Percentiles rank a stretch among this genome's conserved stretches.
Conservation (phyloP, 2,888 invertebrate species). For the Clanis bilineata region DNA sequence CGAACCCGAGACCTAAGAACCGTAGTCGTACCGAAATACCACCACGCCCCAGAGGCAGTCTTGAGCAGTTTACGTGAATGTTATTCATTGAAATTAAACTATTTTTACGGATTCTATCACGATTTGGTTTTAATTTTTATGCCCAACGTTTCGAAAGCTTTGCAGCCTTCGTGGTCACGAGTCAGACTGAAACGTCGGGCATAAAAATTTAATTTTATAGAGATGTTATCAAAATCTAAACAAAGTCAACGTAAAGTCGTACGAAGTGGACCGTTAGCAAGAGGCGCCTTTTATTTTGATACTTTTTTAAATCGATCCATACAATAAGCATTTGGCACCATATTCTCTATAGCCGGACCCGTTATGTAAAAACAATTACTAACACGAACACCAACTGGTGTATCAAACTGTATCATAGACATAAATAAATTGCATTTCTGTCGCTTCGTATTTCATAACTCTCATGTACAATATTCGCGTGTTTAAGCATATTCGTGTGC, state of each 20-base stretch:
- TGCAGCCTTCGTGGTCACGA: too few species aligned
- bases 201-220: too few species aligned
- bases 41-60: too few species aligned
- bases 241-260: too few species aligned
- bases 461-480: constrained; percentile 4
- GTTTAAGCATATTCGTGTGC: constrained; percentile 2
- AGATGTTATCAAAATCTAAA: not conserved
- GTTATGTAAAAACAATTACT: constrained; percentile 8
- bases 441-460: not conserved
- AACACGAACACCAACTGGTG: not conserved
- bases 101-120: too few species aligned
- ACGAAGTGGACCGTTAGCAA: not conserved
- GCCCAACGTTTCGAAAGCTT: too few species aligned
- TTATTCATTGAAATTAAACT: too few species aligned
- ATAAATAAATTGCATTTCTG: not conserved
- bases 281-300: not conserved
- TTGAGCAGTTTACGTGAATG: too few species aligned
- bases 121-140: too few species aligned
- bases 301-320: not conserved
- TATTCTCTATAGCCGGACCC: not conserved
- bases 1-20: too few species aligned
- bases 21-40: too few species aligned
- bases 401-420: not conserved
- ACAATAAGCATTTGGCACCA: not conserved
- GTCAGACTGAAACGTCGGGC: too few species aligned